Evolutionary conservation across 2,797 vertebrate genomes (phyloP).

Genomic region (Sarcophilus harrisii): DNA sequence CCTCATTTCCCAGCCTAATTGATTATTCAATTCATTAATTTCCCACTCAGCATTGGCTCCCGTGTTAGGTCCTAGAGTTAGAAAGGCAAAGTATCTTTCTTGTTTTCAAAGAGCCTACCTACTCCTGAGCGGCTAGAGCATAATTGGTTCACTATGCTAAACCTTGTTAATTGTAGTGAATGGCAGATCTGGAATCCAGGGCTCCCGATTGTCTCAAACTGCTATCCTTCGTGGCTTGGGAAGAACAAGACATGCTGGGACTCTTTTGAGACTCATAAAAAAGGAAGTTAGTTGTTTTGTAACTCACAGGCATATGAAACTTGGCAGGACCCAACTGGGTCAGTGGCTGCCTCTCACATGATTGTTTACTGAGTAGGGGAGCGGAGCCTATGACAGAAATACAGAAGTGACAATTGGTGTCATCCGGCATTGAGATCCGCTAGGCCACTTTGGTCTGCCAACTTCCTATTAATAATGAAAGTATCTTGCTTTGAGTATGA

Average conservation of each 20-base stretch:
- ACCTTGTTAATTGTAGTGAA: not conserved
- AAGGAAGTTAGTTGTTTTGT: conserved; percentile 78
- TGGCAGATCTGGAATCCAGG: conserved; percentile 13
- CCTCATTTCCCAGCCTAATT: not conserved
- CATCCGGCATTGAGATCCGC: conserved; percentile 50
- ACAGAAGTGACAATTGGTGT: conserved; percentile 48
- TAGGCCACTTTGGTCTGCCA: conserved; percentile 35
- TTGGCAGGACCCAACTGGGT: conserved; percentile 65
- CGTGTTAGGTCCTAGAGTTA: not conserved
- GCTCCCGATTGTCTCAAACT: conserved; percentile 35
- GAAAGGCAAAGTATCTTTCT: not conserved
- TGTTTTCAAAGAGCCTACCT: not conserved
- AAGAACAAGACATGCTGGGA: conserved; percentile 52
- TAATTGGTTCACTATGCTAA: not conserved
- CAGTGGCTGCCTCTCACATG: conserved; percentile 70
- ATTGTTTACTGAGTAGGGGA: conserved; percentile 56
- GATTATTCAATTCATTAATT: not conserved
- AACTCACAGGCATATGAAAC: conserved; percentile 73
- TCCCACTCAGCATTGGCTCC: not conserved
- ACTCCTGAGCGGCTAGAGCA: not conserved
- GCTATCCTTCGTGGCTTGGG: conserved; percentile 40
- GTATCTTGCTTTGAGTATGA: conserved; percentile 25
- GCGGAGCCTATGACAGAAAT: conserved; percentile 58
- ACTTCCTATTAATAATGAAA: conserved; percentile 55
- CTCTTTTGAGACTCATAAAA: conserved; percentile 56